phyloP scores from a whole-genome alignment of 2,888 invertebrate species.

The Acleris emargana region DNA sequence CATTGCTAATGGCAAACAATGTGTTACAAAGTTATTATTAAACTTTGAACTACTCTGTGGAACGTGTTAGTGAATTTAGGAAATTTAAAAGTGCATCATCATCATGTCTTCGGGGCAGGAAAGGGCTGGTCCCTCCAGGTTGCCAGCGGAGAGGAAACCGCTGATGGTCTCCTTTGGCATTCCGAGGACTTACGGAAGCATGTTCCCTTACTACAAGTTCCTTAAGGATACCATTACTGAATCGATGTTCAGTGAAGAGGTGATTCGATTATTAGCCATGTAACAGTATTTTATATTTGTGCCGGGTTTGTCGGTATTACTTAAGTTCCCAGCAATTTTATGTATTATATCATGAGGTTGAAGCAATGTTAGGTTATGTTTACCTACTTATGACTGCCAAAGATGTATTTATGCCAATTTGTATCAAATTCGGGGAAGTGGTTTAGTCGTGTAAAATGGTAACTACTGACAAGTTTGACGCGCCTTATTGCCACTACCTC shows the following conservation, averaged over 20 bases:
- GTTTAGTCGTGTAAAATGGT: background rate
- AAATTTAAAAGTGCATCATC: constrained; percentile 40
- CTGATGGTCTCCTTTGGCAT: constrained; percentile 68
- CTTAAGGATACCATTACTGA: constrained; percentile 76
- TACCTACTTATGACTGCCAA: too few relatives aligned
- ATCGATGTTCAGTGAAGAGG: constrained; percentile 58
- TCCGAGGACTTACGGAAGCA: constrained; percentile 85
- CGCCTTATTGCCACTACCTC: too few relatives aligned
- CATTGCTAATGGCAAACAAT: constrained; percentile 66
- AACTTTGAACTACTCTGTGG: constrained; percentile 16
- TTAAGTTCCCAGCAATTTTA: too few relatives aligned
- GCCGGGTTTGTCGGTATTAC: too few relatives aligned
- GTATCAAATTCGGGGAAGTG: too few relatives aligned
- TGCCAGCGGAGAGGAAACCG: constrained; percentile 66
- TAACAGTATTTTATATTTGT: too few relatives aligned
- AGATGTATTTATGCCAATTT: too few relatives aligned
- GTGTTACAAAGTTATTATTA: constrained; percentile 42
- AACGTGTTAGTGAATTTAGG: constrained; percentile 21
- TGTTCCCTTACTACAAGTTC: constrained; percentile 85
- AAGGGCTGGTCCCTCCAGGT: constrained; percentile 56
- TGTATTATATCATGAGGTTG: too few relatives aligned
- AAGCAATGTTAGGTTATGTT: too few relatives aligned
- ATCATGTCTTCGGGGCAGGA: constrained; percentile 55
- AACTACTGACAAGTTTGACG: too few relatives aligned
- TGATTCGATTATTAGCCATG: constrained; percentile 2